These are phyloP conservation scores for Scomber scombrus DNA, from an alignment of 2,113 vertebrate species.

Conservation along the genomic window DNA sequence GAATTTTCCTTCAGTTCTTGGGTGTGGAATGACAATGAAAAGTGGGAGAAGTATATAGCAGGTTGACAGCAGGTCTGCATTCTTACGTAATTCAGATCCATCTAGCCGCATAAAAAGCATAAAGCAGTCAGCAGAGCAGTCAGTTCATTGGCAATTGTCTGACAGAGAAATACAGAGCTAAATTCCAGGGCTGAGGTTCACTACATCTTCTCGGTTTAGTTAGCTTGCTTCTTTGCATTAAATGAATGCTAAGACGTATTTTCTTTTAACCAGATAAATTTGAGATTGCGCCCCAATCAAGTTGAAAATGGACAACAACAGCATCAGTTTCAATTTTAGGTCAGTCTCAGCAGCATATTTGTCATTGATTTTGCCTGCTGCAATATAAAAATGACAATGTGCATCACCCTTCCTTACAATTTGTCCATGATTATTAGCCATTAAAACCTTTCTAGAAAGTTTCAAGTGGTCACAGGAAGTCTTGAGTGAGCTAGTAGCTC, in stretches of 20 bases:
- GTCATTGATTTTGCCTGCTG: too few species aligned
- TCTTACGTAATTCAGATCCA: background rate
- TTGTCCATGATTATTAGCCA: too few species aligned
- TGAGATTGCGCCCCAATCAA: background rate
- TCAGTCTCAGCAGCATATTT: too few species aligned
- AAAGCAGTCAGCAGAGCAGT: background rate
- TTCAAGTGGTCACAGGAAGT: too few species aligned
- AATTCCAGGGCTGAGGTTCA: background rate
- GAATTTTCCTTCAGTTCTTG: constrained; percentile 24
- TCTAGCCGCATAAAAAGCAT: background rate
- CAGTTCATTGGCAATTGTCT: background rate
- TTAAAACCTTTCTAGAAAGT: too few species aligned
- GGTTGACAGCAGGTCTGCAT: constrained; percentile 8
- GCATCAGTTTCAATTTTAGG: too few species aligned
- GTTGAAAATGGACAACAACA: background rate
- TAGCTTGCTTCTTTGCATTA: background rate
- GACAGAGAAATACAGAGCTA: background rate
- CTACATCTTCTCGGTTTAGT: background rate
- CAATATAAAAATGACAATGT: too few species aligned
- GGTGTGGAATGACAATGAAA: constrained; percentile 26
- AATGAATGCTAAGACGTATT: background rate
- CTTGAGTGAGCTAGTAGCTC: too few species aligned
- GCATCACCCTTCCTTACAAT: too few species aligned
- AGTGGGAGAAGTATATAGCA: constrained; percentile 15
- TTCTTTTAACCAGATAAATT: constrained; percentile 5